Conservation (phyloP, 2,797 vertebrate species). For the Diglossa cyanea region DNA sequence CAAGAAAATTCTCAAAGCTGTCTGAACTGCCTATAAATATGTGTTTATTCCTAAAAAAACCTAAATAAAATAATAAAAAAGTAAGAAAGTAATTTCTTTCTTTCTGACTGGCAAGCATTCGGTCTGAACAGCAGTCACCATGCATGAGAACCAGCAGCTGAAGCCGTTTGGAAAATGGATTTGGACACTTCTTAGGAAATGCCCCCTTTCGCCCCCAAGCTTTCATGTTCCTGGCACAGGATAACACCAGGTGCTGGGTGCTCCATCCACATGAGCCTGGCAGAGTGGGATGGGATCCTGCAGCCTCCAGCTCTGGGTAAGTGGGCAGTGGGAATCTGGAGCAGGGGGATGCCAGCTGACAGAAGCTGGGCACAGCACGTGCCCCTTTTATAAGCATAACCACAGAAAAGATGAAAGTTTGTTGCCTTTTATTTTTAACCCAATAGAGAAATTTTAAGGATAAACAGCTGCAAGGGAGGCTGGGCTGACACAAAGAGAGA, state of each 20-base stretch:
- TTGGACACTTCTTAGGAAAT: neutral
- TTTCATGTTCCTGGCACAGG: neutral
- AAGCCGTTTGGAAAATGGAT: neutral
- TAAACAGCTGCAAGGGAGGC: constrained; percentile 4
- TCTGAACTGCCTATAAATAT: neutral
- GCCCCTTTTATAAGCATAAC: neutral
- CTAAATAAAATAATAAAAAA: neutral
- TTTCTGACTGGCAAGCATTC: neutral
- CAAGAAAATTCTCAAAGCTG: neutral
- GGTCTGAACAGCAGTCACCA: neutral
- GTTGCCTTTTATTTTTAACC: constrained; percentile 44
- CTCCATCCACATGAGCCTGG: neutral
- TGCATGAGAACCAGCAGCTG: neutral
- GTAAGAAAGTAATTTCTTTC: neutral
- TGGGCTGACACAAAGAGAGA: constrained; percentile 14
- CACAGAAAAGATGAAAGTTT: constrained; percentile 20
- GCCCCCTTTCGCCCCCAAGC: neutral
- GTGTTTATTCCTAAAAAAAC: accelerated
- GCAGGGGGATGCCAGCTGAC: neutral
- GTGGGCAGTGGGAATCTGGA: constrained; percentile 4
- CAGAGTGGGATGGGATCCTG: neutral
- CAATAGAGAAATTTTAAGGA: constrained; percentile 22
- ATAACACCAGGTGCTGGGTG: constrained; percentile 49
- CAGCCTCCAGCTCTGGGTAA: neutral
- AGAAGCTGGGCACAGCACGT: neutral